phyloP scores from a whole-genome alignment of 2,888 invertebrate species.

The Dryobotodes eremita region DNA sequence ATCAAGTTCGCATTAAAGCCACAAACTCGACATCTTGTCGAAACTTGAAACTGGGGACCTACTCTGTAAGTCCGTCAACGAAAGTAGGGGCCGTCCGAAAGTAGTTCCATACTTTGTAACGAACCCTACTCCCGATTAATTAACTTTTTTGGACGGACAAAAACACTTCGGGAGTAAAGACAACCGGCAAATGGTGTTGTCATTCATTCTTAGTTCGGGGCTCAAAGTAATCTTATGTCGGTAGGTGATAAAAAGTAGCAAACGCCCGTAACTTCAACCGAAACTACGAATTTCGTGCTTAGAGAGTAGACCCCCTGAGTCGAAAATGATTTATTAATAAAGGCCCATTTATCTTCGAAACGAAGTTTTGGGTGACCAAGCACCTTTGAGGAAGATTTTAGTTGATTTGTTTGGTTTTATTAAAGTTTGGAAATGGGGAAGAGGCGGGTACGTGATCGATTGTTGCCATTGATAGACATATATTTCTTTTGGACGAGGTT shows the following conservation, averaged over 20 bases:
- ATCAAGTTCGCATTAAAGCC: constrained; percentile 51
- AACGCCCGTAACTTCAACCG: no score
- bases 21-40: constrained; percentile 57
- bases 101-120: no score
- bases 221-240: no score
- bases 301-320: constrained; percentile 13
- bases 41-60: constrained; percentile 58
- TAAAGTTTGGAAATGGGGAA: constrained; percentile 14
- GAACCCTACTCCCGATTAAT: no score
- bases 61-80: no score
- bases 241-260: no score
- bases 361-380: constrained; percentile 52
- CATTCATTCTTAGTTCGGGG: no score
- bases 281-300: no score
- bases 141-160: no score
- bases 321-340: constrained; percentile 63
- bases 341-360: constrained; percentile 60
- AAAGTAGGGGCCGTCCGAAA: no score
- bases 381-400: constrained; percentile 30
- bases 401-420: constrained; percentile 30
- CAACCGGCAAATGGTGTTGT: no score
- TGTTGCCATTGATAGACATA: background rate
- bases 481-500: background rate
- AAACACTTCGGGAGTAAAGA: no score
- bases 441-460: background rate